Conservation (phyloP, 2,888 invertebrate genomes). For the Lottia gigantea region DNA sequence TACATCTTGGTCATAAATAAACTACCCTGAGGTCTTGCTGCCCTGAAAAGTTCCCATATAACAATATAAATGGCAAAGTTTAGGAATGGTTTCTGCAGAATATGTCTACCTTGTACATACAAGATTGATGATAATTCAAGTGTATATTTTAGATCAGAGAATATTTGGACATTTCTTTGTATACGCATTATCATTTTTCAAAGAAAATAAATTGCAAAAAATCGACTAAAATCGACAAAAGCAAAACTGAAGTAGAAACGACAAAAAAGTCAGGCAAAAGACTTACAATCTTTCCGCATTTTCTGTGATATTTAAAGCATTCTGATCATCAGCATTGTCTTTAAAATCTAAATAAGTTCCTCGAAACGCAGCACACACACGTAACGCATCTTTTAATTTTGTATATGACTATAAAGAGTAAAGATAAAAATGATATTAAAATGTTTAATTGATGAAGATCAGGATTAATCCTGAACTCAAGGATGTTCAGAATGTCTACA, state of each 20-base stretch:
- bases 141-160: no score
- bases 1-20: constrained; percentile 65
- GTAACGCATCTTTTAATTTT: constrained; percentile 65
- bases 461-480: no score
- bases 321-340: constrained; percentile 66
- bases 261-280: not conserved
- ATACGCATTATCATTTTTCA: no score
- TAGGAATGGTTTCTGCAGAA: no score
- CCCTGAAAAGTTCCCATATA: constrained; percentile 33
- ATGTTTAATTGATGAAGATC: no score
- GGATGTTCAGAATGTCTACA: no score
- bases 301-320: constrained; percentile 63
- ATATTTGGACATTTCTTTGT: no score
- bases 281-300: constrained; percentile 66
- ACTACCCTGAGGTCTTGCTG: constrained; percentile 57
- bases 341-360: constrained; percentile 68
- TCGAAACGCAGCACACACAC: constrained; percentile 68
- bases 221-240: no score
- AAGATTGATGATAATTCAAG: no score
- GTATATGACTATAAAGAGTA: constrained; percentile 59
- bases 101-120: no score
- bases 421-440: not conserved
- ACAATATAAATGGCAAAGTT: not conserved
- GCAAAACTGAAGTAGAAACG: not conserved
- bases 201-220: no score